A percentile compares a stretch with the other conserved stretches of the same genome.
These are phyloP conservation scores for Tachina fera DNA, from an alignment of 2,888 invertebrate species.

Conservation along the genomic window DNA sequence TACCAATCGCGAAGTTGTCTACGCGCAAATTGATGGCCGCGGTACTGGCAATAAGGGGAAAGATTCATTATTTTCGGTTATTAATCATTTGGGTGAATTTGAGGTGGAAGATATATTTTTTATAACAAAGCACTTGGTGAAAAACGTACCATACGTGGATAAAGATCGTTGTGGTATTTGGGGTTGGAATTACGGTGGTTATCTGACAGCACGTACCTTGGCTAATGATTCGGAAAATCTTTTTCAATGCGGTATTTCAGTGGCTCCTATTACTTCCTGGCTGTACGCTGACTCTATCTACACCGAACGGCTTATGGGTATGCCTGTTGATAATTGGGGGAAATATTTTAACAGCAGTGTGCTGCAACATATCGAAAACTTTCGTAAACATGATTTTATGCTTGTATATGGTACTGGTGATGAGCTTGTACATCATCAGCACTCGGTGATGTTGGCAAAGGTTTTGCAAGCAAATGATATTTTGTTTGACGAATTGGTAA, in stretches of 20 bases:
- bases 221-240: conserved; percentile 87
- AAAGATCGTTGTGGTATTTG: conserved; percentile 79
- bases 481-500: conserved; percentile 92
- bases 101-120: conserved; percentile 93
- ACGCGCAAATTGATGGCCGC: conserved; percentile 92
- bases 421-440: conserved; percentile 95
- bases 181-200: conserved; percentile 97
- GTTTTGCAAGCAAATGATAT: conserved; percentile 90
- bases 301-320: conserved; percentile 96
- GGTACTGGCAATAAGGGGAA: conserved; percentile 93
- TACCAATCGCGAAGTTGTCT: conserved; percentile 89
- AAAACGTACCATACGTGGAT: conserved; percentile 76
- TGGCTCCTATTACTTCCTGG: conserved; percentile 94
- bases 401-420: conserved; percentile 95
- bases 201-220: conserved; percentile 90
- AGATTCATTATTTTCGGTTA: conserved; percentile 89
- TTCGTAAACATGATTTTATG: conserved; percentile 89
- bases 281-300: conserved; percentile 95
- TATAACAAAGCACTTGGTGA: conserved; percentile 84
- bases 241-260: conserved; percentile 93
- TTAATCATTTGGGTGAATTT: conserved; percentile 90
- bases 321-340: conserved; percentile 88
- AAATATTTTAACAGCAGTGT: conserved; percentile 91
- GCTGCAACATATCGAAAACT: conserved; percentile 86
- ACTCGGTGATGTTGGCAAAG: conserved; percentile 91